phyloP scores from a whole-genome alignment of 64 coral and sea anemone genomes.

The Actinia tenebrosa region DNA sequence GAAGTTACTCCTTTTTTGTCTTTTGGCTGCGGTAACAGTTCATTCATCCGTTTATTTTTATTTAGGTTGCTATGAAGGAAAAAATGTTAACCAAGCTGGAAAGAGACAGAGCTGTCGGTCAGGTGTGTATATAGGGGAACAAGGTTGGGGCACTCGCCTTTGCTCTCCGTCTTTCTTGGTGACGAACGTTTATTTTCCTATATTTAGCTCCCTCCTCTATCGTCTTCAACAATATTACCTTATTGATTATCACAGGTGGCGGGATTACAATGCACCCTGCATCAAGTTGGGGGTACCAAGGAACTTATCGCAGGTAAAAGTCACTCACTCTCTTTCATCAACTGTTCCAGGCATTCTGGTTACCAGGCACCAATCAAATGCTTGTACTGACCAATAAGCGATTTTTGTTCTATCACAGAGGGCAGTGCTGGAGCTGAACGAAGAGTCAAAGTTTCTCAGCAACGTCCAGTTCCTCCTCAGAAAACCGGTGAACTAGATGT shows the following conservation, averaged over 20 bases:
- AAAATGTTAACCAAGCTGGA: constrained; percentile 98
- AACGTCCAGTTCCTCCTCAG: not conserved
- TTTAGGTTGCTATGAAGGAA: constrained; percentile 94
- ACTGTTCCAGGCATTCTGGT: not conserved
- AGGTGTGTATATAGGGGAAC: constrained; percentile 19
- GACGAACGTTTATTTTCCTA: too few relatives aligned
- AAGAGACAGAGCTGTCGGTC: constrained; percentile 92
- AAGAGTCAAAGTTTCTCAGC: constrained; percentile 17
- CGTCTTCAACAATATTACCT: not conserved
- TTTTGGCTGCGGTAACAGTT: too few relatives aligned
- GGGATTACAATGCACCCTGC: constrained; percentile 68
- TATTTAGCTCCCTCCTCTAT: too few relatives aligned
- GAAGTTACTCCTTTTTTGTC: too few relatives aligned
- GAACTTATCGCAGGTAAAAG: constrained; percentile 34
- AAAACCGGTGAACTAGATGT: not conserved
- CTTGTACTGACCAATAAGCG: not conserved
- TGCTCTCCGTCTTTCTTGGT: too few relatives aligned
- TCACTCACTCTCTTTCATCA: constrained; percentile 9
- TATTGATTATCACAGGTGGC: constrained; percentile 9
- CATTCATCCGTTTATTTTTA: not conserved
- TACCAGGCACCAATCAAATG: not conserved
- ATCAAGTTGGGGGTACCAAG: constrained; percentile 62
- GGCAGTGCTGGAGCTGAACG: constrained; percentile 8
- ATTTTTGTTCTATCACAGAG: not conserved
- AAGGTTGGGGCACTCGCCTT: not conserved